A percentile compares a stretch with the other conserved stretches of the same genome.
Conservation (phyloP, 2,113 vertebrate species). For the Echinops telfairi region DNA sequence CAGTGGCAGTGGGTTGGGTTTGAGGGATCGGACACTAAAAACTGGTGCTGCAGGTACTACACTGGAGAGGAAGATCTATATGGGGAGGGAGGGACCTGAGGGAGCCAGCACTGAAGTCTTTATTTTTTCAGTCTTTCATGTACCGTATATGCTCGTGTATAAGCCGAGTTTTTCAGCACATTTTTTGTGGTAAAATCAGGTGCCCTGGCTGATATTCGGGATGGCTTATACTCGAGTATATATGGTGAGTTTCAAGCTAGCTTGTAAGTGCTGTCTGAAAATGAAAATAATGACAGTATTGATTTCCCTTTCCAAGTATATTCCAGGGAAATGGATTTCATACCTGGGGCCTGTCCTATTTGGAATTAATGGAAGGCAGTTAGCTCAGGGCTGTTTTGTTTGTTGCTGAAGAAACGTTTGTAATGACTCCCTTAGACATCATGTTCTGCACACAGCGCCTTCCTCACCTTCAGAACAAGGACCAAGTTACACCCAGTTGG, state of each 20-base stretch:
- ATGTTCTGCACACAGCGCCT: background rate
- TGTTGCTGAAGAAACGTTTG: background rate
- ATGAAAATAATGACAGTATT: background rate
- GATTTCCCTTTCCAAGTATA: background rate
- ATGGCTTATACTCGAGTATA: too few relatives aligned
- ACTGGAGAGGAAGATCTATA: background rate
- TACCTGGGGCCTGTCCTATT: background rate
- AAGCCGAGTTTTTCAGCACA: too few relatives aligned
- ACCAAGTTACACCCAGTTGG: slow-evolving; percentile 32
- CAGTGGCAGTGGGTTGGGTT: too few relatives aligned
- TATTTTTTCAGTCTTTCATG: background rate
- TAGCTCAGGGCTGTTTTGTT: background rate
- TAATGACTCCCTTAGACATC: background rate
- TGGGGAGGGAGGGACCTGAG: background rate
- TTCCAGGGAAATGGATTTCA: background rate
- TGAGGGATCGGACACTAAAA: background rate
- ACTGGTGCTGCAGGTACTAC: background rate
- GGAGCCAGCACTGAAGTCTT: background rate
- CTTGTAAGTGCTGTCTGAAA: background rate
- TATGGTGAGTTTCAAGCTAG: background rate
- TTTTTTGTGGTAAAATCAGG: too few relatives aligned
- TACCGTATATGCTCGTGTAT: too few relatives aligned
- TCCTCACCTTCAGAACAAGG: slow-evolving; percentile 53
- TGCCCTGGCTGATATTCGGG: too few relatives aligned
- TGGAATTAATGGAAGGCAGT: background rate